Conservation (phyloP, 2,113 vertebrate species). For the Ia io region DNA sequence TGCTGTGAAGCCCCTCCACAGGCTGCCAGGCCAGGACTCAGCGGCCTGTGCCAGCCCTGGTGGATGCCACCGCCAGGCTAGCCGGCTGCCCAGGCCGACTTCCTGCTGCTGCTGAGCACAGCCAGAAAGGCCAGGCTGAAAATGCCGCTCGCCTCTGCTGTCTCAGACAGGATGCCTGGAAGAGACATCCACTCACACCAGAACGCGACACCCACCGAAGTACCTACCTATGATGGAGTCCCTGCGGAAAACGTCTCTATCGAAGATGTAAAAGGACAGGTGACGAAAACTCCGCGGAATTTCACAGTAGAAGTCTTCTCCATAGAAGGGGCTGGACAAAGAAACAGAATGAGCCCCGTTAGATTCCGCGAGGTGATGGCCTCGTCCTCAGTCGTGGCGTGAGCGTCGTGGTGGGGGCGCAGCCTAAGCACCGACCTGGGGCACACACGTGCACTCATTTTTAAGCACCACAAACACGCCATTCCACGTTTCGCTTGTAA, state of each 20-base stretch:
- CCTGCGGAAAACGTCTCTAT: constrained; percentile 99
- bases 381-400: accelerated
- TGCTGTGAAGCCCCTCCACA: neutral
- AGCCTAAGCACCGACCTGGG: neutral
- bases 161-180: neutral
- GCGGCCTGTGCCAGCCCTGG: neutral
- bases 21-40: accelerated
- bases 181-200: accelerated
- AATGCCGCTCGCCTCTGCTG: accelerated
- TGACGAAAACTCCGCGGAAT: constrained; percentile 98
- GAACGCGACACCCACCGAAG: neutral
- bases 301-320: constrained; percentile 99
- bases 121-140: neutral
- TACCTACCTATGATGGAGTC: constrained; percentile 97
- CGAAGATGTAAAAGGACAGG: constrained; percentile 98
- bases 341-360: constrained; percentile 17
- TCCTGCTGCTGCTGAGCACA: neutral
- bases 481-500: accelerated
- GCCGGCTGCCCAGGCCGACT: accelerated
- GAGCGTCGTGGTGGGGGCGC: neutral
- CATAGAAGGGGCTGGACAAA: constrained; percentile 93
- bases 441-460: neutral
- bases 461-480: neutral
- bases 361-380: neutral
- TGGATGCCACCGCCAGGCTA: neutral